Evolutionary conservation across 2,797 vertebrate species (phyloP).

Genomic region (Spinibarbus caldwelli): DNA sequence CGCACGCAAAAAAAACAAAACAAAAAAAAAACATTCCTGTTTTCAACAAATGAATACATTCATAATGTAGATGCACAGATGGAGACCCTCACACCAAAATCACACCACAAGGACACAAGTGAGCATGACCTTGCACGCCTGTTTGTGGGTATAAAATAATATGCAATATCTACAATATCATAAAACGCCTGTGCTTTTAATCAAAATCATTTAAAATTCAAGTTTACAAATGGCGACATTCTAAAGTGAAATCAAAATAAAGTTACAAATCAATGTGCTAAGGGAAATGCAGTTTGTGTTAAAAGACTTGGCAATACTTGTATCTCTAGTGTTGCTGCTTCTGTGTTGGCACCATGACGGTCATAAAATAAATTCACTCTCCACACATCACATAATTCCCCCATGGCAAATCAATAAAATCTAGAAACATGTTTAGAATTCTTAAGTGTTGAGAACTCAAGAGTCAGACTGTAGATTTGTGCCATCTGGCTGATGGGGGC

Average conservation of each 20-base stretch:
- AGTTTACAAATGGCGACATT: constrained; percentile 82
- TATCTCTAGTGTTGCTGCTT: constrained; percentile 37
- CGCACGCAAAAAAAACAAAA: background rate
- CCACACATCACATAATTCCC: background rate
- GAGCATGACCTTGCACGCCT: constrained; percentile 62
- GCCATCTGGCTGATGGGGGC: background rate
- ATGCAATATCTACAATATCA: constrained; percentile 74
- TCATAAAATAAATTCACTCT: constrained; percentile 16
- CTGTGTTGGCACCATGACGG: constrained; percentile 8
- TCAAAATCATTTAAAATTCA: constrained; percentile 85
- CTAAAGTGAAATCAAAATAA: constrained; percentile 73
- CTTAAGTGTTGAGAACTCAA: background rate
- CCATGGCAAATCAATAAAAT: constrained; percentile 3
- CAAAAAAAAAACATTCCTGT: constrained; percentile 31
- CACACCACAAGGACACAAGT: constrained; percentile 60
- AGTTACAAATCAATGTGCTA: constrained; percentile 73
- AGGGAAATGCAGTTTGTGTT: constrained; percentile 76
- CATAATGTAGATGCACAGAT: constrained; percentile 71
- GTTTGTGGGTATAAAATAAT: constrained; percentile 78
- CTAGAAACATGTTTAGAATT: background rate
- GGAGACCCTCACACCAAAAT: constrained; percentile 47
- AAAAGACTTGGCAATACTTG: constrained; percentile 42
- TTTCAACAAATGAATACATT: constrained; percentile 76
- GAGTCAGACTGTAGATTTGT: background rate
- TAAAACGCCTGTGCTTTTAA: constrained; percentile 81